These are phyloP conservation scores for Tubiluchus corallicola DNA, from an alignment of 2,888 invertebrate species.

Conservation along the genomic window DNA sequence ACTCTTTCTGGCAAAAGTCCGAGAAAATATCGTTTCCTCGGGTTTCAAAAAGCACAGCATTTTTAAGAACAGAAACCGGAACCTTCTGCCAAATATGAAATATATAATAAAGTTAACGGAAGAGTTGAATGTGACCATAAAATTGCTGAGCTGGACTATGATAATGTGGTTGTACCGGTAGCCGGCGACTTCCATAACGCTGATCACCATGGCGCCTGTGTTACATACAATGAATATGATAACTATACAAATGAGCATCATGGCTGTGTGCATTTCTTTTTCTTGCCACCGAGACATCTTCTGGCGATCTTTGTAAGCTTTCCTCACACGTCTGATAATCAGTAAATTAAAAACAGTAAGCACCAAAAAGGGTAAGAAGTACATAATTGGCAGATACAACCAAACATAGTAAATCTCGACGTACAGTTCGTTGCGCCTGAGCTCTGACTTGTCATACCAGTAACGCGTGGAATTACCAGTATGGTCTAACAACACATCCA, in stretches of 20 bases:
- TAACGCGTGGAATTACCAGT: too few species aligned
- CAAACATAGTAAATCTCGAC: conserved; percentile 69
- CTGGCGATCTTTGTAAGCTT: conserved; percentile 72
- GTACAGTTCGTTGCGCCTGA: conserved; percentile 52
- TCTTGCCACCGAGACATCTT: conserved; percentile 70
- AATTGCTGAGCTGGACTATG: conserved; percentile 46
- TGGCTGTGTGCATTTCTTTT: conserved; percentile 78
- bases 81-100: conserved; percentile 92
- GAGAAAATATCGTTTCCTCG: not conserved
- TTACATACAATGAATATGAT: conserved; percentile 86
- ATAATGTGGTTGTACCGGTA: conserved; percentile 38
- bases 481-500: too few species aligned
- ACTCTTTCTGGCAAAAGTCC: not conserved
- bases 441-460: conserved; percentile 35
- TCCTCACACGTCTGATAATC: conserved; percentile 69
- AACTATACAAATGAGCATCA: conserved; percentile 84
- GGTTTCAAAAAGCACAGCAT: conserved; percentile 16
- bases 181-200: conserved; percentile 63
- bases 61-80: conserved; percentile 38
- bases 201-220: conserved; percentile 61
- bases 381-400: conserved; percentile 83
- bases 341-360: conserved; percentile 73
- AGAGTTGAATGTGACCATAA: conserved; percentile 87
- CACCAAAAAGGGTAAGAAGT: conserved; percentile 71
- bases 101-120: conserved; percentile 95